A percentile compares a stretch with the other conserved stretches of the same genome.
Conservation (phyloP, 2,888 invertebrate species). For the Diarsia brunnea region DNA sequence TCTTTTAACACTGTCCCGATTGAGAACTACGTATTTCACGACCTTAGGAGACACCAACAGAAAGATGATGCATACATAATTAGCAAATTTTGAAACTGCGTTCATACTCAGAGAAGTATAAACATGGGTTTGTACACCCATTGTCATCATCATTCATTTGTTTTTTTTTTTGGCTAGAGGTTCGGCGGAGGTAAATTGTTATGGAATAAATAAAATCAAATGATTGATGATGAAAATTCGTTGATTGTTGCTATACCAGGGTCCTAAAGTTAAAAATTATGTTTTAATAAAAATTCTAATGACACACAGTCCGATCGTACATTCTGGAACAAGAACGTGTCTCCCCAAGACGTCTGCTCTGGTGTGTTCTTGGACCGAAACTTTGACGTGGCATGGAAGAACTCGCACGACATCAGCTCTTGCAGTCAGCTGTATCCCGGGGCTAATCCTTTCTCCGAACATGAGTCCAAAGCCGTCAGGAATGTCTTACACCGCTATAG, state of each 20-base stretch:
- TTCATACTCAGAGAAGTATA: not conserved
- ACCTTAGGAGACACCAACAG: not conserved
- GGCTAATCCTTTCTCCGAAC: slow-evolving; percentile 79
- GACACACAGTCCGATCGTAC: not conserved
- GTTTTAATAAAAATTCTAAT: slow-evolving; percentile 1
- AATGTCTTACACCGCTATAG: slow-evolving; percentile 80
- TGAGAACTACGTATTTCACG: not conserved
- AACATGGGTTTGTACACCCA: no score
- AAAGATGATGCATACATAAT: not conserved
- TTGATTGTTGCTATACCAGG: not conserved
- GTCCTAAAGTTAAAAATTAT: no score
- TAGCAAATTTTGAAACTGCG: not conserved
- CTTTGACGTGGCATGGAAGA: slow-evolving; percentile 83
- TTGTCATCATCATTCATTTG: no score
- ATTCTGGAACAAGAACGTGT: slow-evolving; percentile 77
- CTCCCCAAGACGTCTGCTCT: slow-evolving; percentile 79
- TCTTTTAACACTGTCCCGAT: not conserved
- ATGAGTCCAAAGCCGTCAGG: slow-evolving; percentile 79
- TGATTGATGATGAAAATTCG: not conserved
- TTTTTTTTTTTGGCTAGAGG: no score
- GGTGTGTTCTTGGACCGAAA: slow-evolving; percentile 85
- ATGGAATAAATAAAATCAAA: no score
- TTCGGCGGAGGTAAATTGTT: no score
- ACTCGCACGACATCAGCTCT: slow-evolving; percentile 65
- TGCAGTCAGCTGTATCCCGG: slow-evolving; percentile 83